Conservation (phyloP, 2,888 invertebrate species). For the Trissolcus brochymenae region DNA sequence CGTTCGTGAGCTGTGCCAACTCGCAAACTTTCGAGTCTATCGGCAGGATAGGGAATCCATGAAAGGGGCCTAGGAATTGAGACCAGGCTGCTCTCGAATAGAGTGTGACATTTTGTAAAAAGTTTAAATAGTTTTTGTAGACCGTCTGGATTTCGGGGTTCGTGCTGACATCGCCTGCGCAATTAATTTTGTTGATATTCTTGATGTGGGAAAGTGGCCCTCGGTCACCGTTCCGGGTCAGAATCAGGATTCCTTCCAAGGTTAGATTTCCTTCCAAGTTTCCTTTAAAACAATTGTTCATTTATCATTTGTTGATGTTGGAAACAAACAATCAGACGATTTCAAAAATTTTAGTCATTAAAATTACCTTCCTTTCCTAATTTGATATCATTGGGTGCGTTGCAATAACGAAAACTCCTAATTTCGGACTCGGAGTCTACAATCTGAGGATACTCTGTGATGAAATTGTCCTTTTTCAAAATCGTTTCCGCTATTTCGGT, state of each 20-base stretch:
- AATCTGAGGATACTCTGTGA: slow-evolving; percentile 77
- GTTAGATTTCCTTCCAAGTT: slow-evolving; percentile 80
- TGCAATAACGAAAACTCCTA: slow-evolving; percentile 84
- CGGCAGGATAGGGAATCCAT: slow-evolving; percentile 89
- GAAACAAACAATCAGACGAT: no score
- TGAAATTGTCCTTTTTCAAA: slow-evolving; percentile 74
- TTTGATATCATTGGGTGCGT: slow-evolving; percentile 83
- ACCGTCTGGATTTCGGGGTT: slow-evolving; percentile 65
- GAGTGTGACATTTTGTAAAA: slow-evolving; percentile 68
- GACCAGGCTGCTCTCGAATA: slow-evolving; percentile 80
- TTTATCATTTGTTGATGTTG: no score
- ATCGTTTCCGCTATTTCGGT: slow-evolving; percentile 74
- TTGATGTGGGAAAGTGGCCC: slow-evolving; percentile 90
- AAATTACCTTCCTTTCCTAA: slow-evolving; percentile 85
- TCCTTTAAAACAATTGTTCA: slow-evolving; percentile 65
- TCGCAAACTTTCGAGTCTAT: slow-evolving; percentile 83
- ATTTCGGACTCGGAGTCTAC: slow-evolving; percentile 81
- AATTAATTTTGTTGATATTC: slow-evolving; percentile 87
- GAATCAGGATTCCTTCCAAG: slow-evolving; percentile 84
- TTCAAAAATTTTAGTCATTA: no score
- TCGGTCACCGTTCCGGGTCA: slow-evolving; percentile 92
- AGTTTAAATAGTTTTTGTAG: slow-evolving; percentile 69
- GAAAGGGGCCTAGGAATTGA: slow-evolving; percentile 87
- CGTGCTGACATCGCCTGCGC: slow-evolving; percentile 79
- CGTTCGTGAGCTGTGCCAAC: slow-evolving; percentile 90